Percentiles rank a stretch among this genome's conserved stretches.
phyloP scores from a whole-genome alignment of 2,888 invertebrate species.

The Pandemis heparana region DNA sequence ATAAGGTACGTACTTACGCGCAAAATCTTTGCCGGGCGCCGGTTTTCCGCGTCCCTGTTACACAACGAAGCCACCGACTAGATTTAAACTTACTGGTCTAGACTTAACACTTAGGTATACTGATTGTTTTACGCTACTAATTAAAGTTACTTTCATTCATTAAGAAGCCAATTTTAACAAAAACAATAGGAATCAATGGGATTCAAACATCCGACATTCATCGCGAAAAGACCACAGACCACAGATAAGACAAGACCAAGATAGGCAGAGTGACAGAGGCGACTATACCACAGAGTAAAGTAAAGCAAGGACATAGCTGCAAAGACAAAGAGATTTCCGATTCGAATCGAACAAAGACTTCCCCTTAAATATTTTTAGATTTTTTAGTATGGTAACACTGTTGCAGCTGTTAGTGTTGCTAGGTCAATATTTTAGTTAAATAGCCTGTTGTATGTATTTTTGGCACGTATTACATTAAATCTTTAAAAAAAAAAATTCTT shows the following conservation, averaged over 20 bases:
- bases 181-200: slow-evolving; percentile 34
- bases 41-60: not conserved
- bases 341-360: not conserved
- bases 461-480: too few relatives aligned
- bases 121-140: not conserved
- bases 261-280: too few relatives aligned
- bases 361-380: not conserved
- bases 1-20: slow-evolving; percentile 34
- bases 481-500: too few relatives aligned
- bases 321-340: too few relatives aligned
- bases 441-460: too few relatives aligned
- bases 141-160: slow-evolving; percentile 33
- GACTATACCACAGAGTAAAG: too few relatives aligned
- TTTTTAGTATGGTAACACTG: not conserved
- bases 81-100: not conserved
- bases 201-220: slow-evolving; percentile 13
- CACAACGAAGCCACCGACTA: not conserved
- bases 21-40: slow-evolving; percentile 30
- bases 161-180: slow-evolving; percentile 21
- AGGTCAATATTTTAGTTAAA: not conserved
- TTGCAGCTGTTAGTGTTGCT: not conserved
- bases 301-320: too few relatives aligned
- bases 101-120: not conserved
- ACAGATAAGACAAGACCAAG: not conserved
- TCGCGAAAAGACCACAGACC: not conserved